A percentile compares a stretch with the other conserved stretches of the same genome.
These are phyloP conservation scores for Pectinophora gossypiella DNA, from an alignment of 1,140 invertebrate species.

Conservation along the genomic window DNA sequence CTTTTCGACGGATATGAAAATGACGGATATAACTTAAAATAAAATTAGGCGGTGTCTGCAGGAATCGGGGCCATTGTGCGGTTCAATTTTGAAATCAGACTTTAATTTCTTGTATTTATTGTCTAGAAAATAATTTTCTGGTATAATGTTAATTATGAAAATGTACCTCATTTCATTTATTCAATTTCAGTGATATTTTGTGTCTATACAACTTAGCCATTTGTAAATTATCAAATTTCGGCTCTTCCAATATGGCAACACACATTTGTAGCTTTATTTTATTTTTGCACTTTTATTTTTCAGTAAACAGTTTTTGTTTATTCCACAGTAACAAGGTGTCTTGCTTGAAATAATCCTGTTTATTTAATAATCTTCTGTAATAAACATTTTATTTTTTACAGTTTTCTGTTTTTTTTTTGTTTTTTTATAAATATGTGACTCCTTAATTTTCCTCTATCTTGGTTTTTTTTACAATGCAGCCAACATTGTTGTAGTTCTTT, in stretches of 20 bases:
- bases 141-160: background rate
- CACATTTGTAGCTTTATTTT: background rate
- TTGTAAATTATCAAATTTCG: background rate
- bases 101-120: too few relatives aligned
- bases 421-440: slow-evolving; percentile 14
- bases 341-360: slow-evolving; percentile 47
- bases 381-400: slow-evolving; percentile 54
- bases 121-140: background rate
- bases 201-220: background rate
- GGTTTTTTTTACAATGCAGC: too few relatives aligned
- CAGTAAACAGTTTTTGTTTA: slow-evolving; percentile 10
- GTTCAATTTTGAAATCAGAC: too few relatives aligned
- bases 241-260: background rate
- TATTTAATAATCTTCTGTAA: slow-evolving; percentile 45
- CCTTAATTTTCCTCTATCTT: slow-evolving; percentile 2
- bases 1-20: too few relatives aligned
- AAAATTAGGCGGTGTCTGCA: too few relatives aligned
- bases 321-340: slow-evolving; percentile 28
- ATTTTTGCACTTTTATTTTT: background rate
- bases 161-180: background rate
- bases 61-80: too few relatives aligned
- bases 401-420: slow-evolving; percentile 32
- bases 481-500: too few relatives aligned
- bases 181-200: background rate
- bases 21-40: too few relatives aligned